Evolutionary conservation across 2,888 invertebrate species (phyloP).

Genomic region (Hyposoter didymator): DNA sequence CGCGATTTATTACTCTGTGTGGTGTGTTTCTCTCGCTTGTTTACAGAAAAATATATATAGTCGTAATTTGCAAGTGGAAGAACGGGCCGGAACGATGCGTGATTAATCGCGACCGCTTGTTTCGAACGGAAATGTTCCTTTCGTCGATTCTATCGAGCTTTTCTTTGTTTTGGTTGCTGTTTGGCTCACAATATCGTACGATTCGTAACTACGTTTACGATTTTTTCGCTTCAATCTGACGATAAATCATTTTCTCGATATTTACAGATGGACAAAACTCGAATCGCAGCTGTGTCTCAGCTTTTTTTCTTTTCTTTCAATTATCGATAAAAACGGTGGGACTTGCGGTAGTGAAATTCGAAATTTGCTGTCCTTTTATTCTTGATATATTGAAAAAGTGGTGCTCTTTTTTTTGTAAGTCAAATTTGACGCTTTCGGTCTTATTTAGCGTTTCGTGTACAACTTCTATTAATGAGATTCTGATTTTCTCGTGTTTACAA

Average conservation of each 20-base stretch:
- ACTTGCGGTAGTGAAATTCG: conserved; percentile 28
- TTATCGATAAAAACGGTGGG: conserved; percentile 49
- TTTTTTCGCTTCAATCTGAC: conserved; percentile 45
- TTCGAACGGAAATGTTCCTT: conserved; percentile 47
- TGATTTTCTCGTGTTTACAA: conserved; percentile 41
- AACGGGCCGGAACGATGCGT: conserved; percentile 58
- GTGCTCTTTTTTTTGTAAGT: neutral
- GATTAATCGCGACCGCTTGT: conserved; percentile 59
- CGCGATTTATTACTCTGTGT: neutral
- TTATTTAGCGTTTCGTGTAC: conserved; percentile 32
- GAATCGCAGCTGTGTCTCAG: conserved; percentile 8
- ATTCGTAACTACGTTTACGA: neutral
- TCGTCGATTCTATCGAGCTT: conserved; percentile 49
- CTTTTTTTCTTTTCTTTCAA: conserved; percentile 18
- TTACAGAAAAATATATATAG: conserved; percentile 64
- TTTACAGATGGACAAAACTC: conserved; percentile 46
- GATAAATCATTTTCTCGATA: conserved; percentile 30
- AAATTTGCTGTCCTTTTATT: conserved; percentile 19
- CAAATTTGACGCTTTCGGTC: conserved; percentile 49
- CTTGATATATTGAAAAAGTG: conserved; percentile 36
- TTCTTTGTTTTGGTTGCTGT: conserved; percentile 30
- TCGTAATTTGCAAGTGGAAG: conserved; percentile 60
- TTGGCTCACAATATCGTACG: conserved; percentile 37
- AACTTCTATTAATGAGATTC: conserved; percentile 61
- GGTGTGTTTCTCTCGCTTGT: conserved; percentile 1